Percentiles rank a stretch among this genome's conserved stretches.
phyloP scores from a whole-genome alignment of 2,113 vertebrate species.

The Catharus bicknelli region DNA sequence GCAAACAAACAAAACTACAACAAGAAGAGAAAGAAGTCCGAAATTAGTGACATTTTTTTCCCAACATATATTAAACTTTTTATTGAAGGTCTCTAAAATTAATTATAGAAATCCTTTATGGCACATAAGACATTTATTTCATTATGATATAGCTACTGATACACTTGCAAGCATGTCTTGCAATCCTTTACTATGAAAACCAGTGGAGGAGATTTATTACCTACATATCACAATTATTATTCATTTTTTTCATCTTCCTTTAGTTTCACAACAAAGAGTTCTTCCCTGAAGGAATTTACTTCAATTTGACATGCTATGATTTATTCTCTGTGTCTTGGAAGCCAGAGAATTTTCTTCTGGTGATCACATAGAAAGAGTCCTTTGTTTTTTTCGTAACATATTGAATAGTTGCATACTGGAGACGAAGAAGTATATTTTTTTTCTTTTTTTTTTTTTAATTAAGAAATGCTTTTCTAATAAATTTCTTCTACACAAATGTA shows the following conservation, averaged over 20 bases:
- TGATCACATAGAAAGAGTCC: background rate
- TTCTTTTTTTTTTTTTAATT: background rate
- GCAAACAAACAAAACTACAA: background rate
- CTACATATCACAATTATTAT: slow-evolving; percentile 5
- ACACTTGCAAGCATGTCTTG: background rate
- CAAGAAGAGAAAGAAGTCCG: background rate
- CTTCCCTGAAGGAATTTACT: slow-evolving; percentile 18
- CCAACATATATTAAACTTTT: background rate
- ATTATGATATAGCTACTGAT: background rate
- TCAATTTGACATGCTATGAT: slow-evolving; percentile 8
- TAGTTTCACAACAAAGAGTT: slow-evolving; percentile 24
- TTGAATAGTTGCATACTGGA: background rate
- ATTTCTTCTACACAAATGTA: background rate
- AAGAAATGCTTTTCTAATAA: background rate
- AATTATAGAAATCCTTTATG: background rate
- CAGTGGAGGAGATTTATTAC: background rate
- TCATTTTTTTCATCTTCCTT: background rate
- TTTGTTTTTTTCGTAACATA: background rate
- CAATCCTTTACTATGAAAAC: background rate
- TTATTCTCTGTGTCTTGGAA: background rate
- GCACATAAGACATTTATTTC: background rate
- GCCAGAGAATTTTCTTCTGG: background rate
- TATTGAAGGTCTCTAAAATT: background rate
- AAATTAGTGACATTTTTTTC: background rate
- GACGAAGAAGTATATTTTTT: accelerated